Conservation (phyloP, 2,113 vertebrate species). For the Lanius collurio region DNA sequence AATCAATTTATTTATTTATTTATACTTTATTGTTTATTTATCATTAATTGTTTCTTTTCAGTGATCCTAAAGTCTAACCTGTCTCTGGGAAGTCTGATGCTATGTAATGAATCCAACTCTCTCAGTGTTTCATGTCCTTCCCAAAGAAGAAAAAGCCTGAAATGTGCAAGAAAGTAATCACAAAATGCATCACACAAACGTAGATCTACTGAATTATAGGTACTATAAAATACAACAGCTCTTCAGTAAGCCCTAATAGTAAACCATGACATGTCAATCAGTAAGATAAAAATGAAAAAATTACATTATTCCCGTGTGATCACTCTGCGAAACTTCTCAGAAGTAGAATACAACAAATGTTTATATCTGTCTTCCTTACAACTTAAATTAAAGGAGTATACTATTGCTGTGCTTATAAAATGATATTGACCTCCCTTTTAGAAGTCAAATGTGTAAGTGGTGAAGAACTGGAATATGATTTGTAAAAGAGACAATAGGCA, state of each 20-base stretch:
- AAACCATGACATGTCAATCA: not conserved
- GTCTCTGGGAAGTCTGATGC: not conserved
- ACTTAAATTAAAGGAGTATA: not conserved
- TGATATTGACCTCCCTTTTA: not conserved
- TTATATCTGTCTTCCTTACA: not conserved
- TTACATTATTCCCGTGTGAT: fast-evolving
- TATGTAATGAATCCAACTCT: fast-evolving
- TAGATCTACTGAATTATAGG: not conserved
- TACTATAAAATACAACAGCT: not conserved
- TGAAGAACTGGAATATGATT: not conserved
- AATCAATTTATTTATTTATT: not conserved
- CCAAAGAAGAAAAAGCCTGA: not conserved
- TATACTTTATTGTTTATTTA: not conserved
- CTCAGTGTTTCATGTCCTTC: not conserved
- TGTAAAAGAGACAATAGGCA: not conserved
- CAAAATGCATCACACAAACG: not conserved
- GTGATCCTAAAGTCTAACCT: not conserved
- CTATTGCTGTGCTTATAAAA: not conserved
- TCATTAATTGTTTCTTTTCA: not conserved
- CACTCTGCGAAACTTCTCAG: not conserved
- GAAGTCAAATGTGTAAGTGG: not conserved
- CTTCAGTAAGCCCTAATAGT: not conserved
- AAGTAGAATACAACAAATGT: not conserved
- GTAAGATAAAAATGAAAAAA: not conserved
- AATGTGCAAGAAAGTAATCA: not conserved